Conservation (phyloP, 2,113 vertebrate species). For the Microtus ochrogaster region DNA sequence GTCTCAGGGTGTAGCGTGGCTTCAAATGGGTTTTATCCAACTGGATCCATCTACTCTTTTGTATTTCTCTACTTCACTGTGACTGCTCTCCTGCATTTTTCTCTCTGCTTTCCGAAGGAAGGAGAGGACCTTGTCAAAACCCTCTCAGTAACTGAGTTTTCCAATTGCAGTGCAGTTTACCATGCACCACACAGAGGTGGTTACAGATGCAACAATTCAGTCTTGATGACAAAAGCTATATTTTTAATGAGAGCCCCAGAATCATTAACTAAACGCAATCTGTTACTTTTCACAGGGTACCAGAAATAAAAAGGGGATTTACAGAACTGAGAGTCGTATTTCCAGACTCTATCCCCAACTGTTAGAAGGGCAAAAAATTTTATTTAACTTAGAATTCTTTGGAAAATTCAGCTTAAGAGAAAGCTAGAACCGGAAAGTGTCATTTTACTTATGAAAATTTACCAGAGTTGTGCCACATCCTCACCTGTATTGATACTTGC, state of each 20-base stretch:
- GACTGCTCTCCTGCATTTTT: conserved; percentile 10
- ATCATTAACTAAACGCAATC: conserved; percentile 72
- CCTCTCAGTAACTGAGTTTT: conserved; percentile 49
- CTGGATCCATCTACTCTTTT: neutral
- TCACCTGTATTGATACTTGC: neutral
- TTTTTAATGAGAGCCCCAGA: conserved; percentile 66
- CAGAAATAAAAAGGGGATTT: conserved; percentile 73
- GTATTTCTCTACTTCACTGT: conserved; percentile 1
- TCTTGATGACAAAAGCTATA: conserved; percentile 54
- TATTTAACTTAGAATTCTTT: conserved; percentile 70
- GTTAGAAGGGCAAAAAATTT: conserved; percentile 63
- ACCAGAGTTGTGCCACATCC: neutral
- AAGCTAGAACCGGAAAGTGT: conserved; percentile 43
- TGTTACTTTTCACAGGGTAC: conserved; percentile 70
- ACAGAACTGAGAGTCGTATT: conserved; percentile 76
- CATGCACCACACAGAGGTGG: conserved; percentile 2
- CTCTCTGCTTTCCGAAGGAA: conserved; percentile 9
- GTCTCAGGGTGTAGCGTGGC: conserved; percentile 3
- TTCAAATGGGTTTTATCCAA: neutral
- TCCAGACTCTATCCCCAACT: conserved; percentile 74
- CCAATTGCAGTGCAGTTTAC: conserved; percentile 23
- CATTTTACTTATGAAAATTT: conserved; percentile 22
- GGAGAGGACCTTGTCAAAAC: neutral
- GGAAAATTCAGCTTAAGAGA: conserved; percentile 72
- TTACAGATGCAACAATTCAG: conserved; percentile 53